Conservation (phyloP, 2,797 vertebrate species). For the Peromyscus attwateri region DNA sequence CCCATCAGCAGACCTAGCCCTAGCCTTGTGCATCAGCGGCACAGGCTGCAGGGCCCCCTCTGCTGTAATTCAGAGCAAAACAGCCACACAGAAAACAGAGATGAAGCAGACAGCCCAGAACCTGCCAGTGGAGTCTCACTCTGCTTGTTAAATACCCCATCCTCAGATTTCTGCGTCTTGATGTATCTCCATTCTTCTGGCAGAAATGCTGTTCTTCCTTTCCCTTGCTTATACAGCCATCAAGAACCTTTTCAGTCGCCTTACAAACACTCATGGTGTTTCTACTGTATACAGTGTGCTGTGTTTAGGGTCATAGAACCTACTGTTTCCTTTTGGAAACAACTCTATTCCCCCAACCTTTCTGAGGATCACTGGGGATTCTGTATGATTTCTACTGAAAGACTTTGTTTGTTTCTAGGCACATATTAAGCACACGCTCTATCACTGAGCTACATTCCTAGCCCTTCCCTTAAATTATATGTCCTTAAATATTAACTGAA, state of each 20-base stretch:
- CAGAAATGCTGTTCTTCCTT: neutral
- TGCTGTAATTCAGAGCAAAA: neutral
- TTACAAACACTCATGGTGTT: neutral
- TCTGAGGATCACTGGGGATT: neutral
- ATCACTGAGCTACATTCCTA: neutral
- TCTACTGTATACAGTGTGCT: neutral
- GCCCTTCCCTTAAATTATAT: neutral
- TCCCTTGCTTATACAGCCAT: neutral
- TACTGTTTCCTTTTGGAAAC: neutral
- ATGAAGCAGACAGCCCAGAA: neutral
- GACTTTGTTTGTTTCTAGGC: neutral
- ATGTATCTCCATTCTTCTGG: neutral
- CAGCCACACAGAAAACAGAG: neutral
- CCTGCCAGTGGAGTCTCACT: neutral
- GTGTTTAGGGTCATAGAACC: neutral
- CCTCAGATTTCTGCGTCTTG: neutral
- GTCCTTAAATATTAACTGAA: neutral
- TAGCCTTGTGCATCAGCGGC: neutral
- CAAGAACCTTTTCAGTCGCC: constrained; percentile 5
- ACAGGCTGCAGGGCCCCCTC: neutral
- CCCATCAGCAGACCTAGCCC: neutral
- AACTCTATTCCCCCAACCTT: neutral
- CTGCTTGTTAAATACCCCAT: neutral
- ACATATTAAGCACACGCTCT: neutral
- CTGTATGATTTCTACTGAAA: neutral